Percentiles rank a stretch among this genome's conserved stretches.
These are phyloP conservation scores for Gallinago undulata DNA, from an alignment of 2,113 vertebrate genomes.

Conservation along the genomic window DNA sequence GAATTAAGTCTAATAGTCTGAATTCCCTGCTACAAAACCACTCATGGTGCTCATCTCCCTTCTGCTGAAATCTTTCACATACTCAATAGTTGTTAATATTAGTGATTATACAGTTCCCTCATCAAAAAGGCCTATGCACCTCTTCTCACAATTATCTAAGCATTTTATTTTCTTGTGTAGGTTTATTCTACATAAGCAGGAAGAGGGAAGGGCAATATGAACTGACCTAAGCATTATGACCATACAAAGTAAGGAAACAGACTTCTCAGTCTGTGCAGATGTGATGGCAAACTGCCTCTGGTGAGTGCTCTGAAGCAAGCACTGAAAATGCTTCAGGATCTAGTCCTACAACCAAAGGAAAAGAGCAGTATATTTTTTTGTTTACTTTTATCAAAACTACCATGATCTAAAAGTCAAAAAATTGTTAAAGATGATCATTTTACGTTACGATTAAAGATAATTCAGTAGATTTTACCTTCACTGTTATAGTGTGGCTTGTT, in stretches of 20 bases:
- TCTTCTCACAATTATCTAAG: not conserved
- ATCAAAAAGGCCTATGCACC: not conserved
- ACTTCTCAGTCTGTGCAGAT: not conserved
- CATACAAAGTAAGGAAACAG: not conserved
- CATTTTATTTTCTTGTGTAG: not conserved
- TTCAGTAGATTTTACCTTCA: not conserved
- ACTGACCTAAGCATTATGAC: fast-evolving
- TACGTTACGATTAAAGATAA: not conserved
- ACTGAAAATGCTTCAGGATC: not conserved
- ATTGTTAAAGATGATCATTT: fast-evolving
- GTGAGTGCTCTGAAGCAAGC: not conserved
- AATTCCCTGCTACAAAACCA: not conserved
- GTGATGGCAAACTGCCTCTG: not conserved
- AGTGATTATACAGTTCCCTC: not conserved
- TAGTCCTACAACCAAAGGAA: not conserved
- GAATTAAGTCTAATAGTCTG: not conserved
- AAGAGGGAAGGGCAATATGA: not conserved
- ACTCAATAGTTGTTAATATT: not conserved
- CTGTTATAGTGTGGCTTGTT: not conserved
- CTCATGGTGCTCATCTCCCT: not conserved
- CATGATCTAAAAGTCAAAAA: not conserved
- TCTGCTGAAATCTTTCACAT: not conserved
- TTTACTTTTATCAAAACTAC: not conserved
- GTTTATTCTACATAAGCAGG: not conserved
- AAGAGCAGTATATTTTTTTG: not conserved